Base-by-base conservation (phyloP, 2,888 invertebrate species). In the Incurvaria masculella region DNA sequence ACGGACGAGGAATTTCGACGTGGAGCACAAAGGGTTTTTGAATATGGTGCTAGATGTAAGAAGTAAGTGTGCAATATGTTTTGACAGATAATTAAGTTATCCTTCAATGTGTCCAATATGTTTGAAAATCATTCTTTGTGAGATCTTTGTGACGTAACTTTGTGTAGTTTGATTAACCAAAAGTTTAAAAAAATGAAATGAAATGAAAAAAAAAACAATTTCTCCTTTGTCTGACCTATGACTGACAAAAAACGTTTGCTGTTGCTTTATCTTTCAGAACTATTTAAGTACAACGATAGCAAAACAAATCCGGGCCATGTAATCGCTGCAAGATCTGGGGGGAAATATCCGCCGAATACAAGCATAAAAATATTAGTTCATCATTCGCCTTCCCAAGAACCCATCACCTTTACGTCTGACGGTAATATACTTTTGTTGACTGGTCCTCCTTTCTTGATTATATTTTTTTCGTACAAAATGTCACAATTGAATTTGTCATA, bases 401-500 rank as follows among this genome's bases (percentile, higher is more conserved):
- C 95, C 6, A 85, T 94, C 57, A 85, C 85, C 11, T 97, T 97
- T 68, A 96, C 95, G 33, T 95, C 95, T 63, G 94, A 96, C 72
- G 91, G 95, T 94, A 73, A 80, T 80, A 33, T 40, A 33, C 11
- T 14, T 23, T n/a, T n/a, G n/a, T n/a, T n/a, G n/a, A n/a, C n/a
- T 42, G 4, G 2, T 18, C 4, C 20, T 21, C 38, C n/a, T 38
- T 1, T 33, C 17, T n/a, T 40, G 40, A 8, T 27, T 44, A 46
- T 42, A 19, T 10, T 39, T 26, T 26, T 41, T 8, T 16, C n/a
- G 8, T 14, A 20, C 38, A 39, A 14, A 43, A 40, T 8, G 26
- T 27, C 23, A 16, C 8, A 23, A 48, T 38, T 19, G n/a, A n/a
- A n/a, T n/a, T n/a, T n/a, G n/a, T n/a, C n/a, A n/a, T n/a, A n/a